Evolutionary conservation across 2,888 invertebrate genomes (phyloP).

Genomic region (Tipula vernalis): DNA sequence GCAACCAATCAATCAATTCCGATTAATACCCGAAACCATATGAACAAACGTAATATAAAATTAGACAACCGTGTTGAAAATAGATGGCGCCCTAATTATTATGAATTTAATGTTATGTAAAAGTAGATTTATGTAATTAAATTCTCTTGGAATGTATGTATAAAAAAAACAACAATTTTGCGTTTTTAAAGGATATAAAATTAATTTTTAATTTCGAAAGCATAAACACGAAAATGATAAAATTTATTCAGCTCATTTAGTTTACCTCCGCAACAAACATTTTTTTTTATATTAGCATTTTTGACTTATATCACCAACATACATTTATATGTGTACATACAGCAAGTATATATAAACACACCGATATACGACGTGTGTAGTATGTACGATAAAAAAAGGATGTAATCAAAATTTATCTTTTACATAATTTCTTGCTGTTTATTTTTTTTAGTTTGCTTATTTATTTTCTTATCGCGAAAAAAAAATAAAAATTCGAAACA

Average conservation of each 20-base stretch:
- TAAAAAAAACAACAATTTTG: too few relatives aligned
- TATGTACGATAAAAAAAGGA: neutral
- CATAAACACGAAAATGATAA: neutral
- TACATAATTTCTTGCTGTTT: neutral
- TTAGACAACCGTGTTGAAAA: neutral
- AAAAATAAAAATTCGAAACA: neutral
- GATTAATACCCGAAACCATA: neutral
- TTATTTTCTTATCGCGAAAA: neutral
- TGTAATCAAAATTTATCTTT: neutral
- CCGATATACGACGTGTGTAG: neutral
- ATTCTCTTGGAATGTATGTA: neutral
- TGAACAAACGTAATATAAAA: neutral
- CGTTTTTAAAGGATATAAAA: neutral
- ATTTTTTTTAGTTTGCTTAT: neutral
- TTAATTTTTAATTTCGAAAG: neutral
- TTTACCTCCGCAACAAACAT: neutral
- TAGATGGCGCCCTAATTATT: neutral
- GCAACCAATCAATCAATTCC: neutral
- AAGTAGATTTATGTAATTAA: neutral
- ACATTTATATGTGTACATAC: neutral
- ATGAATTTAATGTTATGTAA: neutral
- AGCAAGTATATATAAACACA: neutral
- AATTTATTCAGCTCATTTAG: neutral
- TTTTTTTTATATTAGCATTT: neutral
- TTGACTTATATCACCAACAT: neutral